phyloP scores from a whole-genome alignment of 2,797 vertebrate species.

The Gephyroberyx darwinii region DNA sequence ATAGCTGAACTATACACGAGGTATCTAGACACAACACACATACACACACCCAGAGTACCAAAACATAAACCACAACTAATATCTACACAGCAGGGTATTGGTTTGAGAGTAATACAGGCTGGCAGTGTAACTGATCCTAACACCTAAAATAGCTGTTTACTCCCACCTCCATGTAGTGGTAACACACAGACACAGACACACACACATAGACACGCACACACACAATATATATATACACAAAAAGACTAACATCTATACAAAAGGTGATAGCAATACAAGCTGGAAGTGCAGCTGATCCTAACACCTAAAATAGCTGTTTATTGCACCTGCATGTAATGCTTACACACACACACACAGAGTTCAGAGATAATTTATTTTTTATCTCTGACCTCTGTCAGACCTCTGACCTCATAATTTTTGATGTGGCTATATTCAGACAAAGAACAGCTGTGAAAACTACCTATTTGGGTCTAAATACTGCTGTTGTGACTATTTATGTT shows the following conservation, averaged over 20 bases:
- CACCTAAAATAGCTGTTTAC: slow-evolving; percentile 12
- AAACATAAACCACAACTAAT: slow-evolving; percentile 4
- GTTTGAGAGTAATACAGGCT: slow-evolving; percentile 43
- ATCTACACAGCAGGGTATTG: slow-evolving; percentile 9
- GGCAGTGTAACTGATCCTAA: slow-evolving; percentile 44
- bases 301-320: slow-evolving; percentile 17
- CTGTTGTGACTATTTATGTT: no score
- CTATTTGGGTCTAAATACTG: no score
- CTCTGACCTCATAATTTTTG: no score
- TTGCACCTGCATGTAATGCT: not conserved
- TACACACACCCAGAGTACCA: not conserved
- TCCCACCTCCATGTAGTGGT: not conserved
- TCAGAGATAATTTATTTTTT: no score
- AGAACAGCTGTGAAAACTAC: no score
- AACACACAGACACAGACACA: not conserved
- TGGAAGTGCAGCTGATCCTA: slow-evolving; percentile 45
- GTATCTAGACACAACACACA: not conserved
- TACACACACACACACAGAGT: not conserved
- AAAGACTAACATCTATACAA: slow-evolving; percentile 3
- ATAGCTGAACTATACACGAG: not conserved
- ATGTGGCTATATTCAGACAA: no score
- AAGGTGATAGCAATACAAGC: slow-evolving; percentile 38
- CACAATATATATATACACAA: not conserved
- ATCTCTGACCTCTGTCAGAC: no score
- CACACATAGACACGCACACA: not conserved